phyloP scores from a whole-genome alignment of 2,113 vertebrate species.

The Protobothrops mucrosquamatus region DNA sequence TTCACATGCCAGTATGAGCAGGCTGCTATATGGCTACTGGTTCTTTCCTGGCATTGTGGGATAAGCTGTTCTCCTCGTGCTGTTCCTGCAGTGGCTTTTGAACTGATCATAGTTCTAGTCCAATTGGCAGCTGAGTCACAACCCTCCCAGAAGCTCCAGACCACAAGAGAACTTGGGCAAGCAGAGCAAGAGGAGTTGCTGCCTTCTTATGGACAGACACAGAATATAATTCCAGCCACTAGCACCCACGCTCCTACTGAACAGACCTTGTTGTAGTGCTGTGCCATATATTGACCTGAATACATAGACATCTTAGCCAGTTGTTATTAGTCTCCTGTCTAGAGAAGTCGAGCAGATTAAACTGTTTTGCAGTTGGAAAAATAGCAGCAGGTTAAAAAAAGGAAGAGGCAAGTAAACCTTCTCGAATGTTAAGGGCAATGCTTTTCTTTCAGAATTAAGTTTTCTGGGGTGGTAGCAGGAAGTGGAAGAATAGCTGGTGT shows the following conservation, averaged over 20 bases:
- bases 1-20: constrained; percentile 94
- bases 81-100: constrained; percentile 17
- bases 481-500: background rate
- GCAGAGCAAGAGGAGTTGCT: background rate
- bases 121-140: constrained; percentile 38
- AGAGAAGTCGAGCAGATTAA: background rate
- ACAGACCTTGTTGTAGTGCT: background rate
- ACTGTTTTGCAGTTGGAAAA: background rate
- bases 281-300: background rate
- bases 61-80: background rate
- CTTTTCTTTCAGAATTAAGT: background rate
- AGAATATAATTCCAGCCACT: background rate
- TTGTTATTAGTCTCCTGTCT: background rate
- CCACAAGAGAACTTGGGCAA: background rate
- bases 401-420: background rate
- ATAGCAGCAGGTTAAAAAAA: background rate
- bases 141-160: constrained; percentile 12
- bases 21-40: background rate
- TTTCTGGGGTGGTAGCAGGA: background rate
- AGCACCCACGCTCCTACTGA: background rate
- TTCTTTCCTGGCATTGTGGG: background rate
- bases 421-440: background rate
- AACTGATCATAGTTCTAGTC: constrained; percentile 19
- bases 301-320: background rate
- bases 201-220: background rate